A percentile compares a stretch with the other conserved stretches of the same genome.
Evolutionary conservation across 92 coral and sea anemone genomes (phyloP).

Genomic region (Micromussa lordhowensis): DNA sequence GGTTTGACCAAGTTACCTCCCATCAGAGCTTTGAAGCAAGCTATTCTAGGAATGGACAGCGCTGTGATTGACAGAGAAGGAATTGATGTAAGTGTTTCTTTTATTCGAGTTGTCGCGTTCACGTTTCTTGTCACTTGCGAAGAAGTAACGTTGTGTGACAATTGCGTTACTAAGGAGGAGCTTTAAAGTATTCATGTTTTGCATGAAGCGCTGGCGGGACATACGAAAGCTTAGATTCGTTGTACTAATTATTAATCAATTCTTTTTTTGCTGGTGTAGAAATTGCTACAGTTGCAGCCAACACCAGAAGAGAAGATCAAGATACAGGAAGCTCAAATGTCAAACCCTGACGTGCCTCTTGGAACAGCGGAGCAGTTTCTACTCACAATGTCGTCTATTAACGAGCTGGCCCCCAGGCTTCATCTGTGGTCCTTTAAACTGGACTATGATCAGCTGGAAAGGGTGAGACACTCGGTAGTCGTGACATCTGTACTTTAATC

Average conservation of each 20-base stretch:
- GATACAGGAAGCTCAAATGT: slow-evolving; percentile 92
- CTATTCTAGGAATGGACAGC: slow-evolving; percentile 88
- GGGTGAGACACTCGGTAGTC: slow-evolving; percentile 63
- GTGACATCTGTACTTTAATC: not conserved
- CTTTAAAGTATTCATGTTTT: not conserved
- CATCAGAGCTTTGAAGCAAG: slow-evolving; percentile 87
- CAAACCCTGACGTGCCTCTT: slow-evolving; percentile 93
- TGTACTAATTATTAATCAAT: too few species aligned
- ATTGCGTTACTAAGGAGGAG: too few species aligned
- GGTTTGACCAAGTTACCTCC: slow-evolving; percentile 94
- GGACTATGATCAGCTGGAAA: slow-evolving; percentile 96
- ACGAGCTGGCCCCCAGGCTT: slow-evolving; percentile 90
- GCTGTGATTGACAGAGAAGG: slow-evolving; percentile 94
- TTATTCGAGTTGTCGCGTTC: not conserved
- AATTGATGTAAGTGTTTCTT: slow-evolving; percentile 79
- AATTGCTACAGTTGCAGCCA: slow-evolving; percentile 91
- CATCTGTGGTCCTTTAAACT: slow-evolving; percentile 96
- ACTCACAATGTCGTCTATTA: slow-evolving; percentile 91
- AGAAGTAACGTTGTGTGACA: not conserved
- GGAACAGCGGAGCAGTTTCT: slow-evolving; percentile 98
- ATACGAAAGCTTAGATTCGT: too few species aligned
- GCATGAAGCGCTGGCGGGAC: too few species aligned
- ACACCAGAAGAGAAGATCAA: slow-evolving; percentile 91
- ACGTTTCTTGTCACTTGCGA: not conserved
- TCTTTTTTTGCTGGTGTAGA: slow-evolving; percentile 43